These are phyloP conservation scores for Procavia capensis DNA, from an alignment of 2,113 vertebrate species.

Conservation along the genomic window DNA sequence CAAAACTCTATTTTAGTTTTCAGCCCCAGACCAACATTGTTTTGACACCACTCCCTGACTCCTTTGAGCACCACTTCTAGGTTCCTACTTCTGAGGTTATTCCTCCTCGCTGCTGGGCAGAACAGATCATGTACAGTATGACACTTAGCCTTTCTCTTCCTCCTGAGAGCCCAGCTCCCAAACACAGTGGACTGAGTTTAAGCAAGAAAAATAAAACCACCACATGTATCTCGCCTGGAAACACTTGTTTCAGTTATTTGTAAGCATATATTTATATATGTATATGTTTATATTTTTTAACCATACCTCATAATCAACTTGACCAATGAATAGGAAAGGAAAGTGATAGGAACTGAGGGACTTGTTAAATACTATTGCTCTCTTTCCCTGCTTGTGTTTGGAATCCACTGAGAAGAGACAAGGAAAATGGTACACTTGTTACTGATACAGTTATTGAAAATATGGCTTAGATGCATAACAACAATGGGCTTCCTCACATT, in stretches of 20 bases:
- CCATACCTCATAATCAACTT: background rate
- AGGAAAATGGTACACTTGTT: constrained; percentile 9
- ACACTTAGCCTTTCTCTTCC: background rate
- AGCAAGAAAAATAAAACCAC: background rate
- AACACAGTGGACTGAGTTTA: background rate
- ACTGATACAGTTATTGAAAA: background rate
- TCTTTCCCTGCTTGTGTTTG: background rate
- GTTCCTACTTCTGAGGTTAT: rapidly evolving
- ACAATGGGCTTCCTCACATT: background rate
- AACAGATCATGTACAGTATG: background rate
- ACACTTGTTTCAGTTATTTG: background rate
- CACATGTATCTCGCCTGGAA: background rate
- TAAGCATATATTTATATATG: background rate
- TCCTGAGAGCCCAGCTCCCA: background rate
- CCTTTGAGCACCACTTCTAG: background rate
- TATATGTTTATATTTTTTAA: background rate
- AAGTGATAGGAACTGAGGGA: background rate
- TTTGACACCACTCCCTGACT: background rate
- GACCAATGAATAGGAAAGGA: background rate
- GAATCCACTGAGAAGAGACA: background rate
- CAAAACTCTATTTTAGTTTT: background rate
- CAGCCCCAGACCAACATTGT: background rate
- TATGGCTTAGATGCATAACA: background rate
- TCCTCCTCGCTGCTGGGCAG: background rate
- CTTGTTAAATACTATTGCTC: background rate